Percentiles rank a stretch among this genome's conserved stretches.
These are phyloP conservation scores for Lerema accius DNA, from an alignment of 1,140 invertebrate genomes.

Conservation along the genomic window DNA sequence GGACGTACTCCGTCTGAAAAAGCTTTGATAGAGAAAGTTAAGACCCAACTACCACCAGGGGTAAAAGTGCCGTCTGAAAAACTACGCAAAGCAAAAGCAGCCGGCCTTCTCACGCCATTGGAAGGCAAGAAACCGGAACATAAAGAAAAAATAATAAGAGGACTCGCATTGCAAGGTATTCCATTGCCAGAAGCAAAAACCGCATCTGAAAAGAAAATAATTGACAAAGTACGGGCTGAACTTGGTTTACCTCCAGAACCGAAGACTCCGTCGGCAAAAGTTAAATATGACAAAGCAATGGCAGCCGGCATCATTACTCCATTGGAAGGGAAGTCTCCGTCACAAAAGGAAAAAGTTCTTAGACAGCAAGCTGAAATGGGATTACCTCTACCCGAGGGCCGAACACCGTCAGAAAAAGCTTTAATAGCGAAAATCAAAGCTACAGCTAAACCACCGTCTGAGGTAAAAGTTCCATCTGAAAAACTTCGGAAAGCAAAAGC, in stretches of 20 bases:
- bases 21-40: too few relatives aligned
- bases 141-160: too few relatives aligned
- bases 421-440: constrained; percentile 33
- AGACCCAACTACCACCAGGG: too few relatives aligned
- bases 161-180: constrained; percentile 42
- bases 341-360: constrained; percentile 38
- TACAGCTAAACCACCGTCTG: neutral
- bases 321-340: constrained; percentile 37
- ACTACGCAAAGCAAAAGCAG: too few relatives aligned
- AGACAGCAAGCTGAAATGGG: too few relatives aligned
- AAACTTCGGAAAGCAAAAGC: constrained; percentile 36
- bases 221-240: constrained; percentile 42
- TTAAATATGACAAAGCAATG: constrained; percentile 44
- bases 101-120: too few relatives aligned
- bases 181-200: constrained; percentile 48
- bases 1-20: too few relatives aligned
- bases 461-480: constrained; percentile 2
- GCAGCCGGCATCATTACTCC: constrained; percentile 37
- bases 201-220: constrained; percentile 45
- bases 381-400: too few relatives aligned
- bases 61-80: too few relatives aligned
- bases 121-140: too few relatives aligned
- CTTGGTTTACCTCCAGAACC: constrained; percentile 40
- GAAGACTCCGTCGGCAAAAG: constrained; percentile 37
- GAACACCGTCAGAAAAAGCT: too few relatives aligned